These are phyloP conservation scores for Orussus abietinus DNA, from an alignment of 1,140 invertebrate species.

Conservation along the genomic window DNA sequence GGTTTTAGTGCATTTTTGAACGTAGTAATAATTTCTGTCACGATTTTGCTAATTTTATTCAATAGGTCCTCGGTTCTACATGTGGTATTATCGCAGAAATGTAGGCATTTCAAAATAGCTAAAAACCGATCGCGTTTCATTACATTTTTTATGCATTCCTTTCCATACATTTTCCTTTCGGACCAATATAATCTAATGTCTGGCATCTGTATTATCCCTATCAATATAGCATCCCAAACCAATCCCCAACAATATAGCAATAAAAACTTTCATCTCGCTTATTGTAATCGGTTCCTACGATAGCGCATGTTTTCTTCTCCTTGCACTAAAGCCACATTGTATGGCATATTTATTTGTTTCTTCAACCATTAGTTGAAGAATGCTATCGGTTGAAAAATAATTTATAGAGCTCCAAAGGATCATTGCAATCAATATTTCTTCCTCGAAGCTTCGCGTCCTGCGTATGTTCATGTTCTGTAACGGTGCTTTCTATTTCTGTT, in stretches of 20 bases:
- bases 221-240: too few relatives aligned
- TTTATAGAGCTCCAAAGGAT: constrained; percentile 11
- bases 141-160: constrained; percentile 7
- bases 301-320: constrained; percentile 9
- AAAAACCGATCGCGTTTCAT: constrained; percentile 25
- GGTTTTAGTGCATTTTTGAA: constrained; percentile 26
- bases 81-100: constrained; percentile 24
- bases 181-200: constrained; percentile 24
- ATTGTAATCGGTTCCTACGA: constrained; percentile 9
- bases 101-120: constrained; percentile 18
- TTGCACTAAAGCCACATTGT: constrained; percentile 7
- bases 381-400: constrained; percentile 12
- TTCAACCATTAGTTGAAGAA: constrained; percentile 12
- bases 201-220: constrained; percentile 11
- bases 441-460: constrained; percentile 8
- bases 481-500: constrained; percentile 4
- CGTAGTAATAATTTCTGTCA: too few relatives aligned
- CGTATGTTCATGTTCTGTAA: constrained; percentile 6
- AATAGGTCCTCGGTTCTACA: constrained; percentile 4
- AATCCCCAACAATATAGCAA: constrained; percentile 22
- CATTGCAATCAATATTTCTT: constrained; percentile 14
- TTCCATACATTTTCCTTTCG: constrained; percentile 18
- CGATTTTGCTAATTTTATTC: constrained; percentile 14
- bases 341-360: constrained; percentile 10
- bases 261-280: constrained; percentile 20